Base-by-base conservation (phyloP, 2,113 vertebrate species). In the Corythaixoides concolor region DNA sequence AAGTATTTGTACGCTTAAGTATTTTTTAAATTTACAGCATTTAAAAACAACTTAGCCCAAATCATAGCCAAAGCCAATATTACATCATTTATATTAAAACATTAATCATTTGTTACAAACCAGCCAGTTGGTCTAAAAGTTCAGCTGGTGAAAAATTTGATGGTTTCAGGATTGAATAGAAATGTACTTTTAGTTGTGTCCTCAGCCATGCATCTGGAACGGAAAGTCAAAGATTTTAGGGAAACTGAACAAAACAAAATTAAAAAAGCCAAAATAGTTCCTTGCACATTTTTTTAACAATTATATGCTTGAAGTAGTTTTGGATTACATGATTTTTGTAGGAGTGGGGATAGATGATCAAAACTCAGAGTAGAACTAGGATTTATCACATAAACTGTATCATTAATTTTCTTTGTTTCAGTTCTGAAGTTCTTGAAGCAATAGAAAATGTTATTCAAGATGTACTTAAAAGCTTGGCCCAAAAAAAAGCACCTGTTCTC, bases 361-460 rank as follows among this genome's bases (percentile, higher is more conserved):
- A 93, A 84, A 49, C 23, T 45, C 55, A 33, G 49, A 88, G 15
- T 43, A 72, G 63, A 83, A 88, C 43, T 95, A 64, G 88, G 78
- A 85, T 69, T 82, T 93, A n/a, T 88, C 49, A 13, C 1, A 33
- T 52, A 39, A 43, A 76, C 53, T 35, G 5, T 69, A 20, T 39
- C 4, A 37, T 50, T 67, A 43, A 39, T 86, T 90, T 95, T 97
- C 59, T 41, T 92, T 95, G 27, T 98, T 98, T 95, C 97, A 99
- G 99, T 92, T 96, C 97, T 93, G 98, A 99, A 58, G 98, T 99
- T 97, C 97, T 99, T 83, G 95, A 88, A 41, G 97, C 97, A 45
- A 99, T 99, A 95, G 99, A 99, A 98, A 98, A 98, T 35, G 90
- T 99, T 74, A 98, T 99, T 90, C 93, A 98, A 47, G 98, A 97